phyloP scores from a whole-genome alignment of 1,140 invertebrate species.

The Tetramorium parvispinum region DNA sequence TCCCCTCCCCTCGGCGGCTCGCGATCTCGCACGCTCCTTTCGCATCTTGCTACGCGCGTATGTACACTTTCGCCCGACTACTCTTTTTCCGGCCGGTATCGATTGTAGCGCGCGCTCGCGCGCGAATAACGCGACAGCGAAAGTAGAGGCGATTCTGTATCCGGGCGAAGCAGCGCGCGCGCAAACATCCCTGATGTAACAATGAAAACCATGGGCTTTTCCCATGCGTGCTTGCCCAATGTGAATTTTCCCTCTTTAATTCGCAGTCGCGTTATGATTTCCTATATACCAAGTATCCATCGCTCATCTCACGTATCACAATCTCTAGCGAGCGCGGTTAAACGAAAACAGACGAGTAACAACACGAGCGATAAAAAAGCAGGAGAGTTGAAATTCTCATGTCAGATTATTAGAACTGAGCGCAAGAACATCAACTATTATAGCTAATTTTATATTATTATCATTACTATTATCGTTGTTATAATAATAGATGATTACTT shows the following conservation, averaged over 20 bases:
- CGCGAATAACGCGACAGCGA: slow-evolving; percentile 43
- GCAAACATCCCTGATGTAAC: not conserved
- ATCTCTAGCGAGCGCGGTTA: not conserved
- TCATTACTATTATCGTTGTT: not conserved
- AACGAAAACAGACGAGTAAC: not conserved
- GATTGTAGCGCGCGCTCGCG: slow-evolving; percentile 54
- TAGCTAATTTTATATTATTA: not conserved
- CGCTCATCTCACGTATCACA: not conserved
- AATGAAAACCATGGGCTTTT: slow-evolving; percentile 5
- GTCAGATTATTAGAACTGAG: not conserved
- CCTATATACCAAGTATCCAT: not conserved
- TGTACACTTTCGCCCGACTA: slow-evolving; percentile 49
- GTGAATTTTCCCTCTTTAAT: slow-evolving; percentile 54
- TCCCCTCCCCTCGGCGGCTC: not conserved
- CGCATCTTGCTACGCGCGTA: slow-evolving; percentile 13
- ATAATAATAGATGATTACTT: not conserved
- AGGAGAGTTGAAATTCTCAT: not conserved
- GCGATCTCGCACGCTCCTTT: slow-evolving; percentile 18
- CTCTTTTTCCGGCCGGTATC: slow-evolving; percentile 62
- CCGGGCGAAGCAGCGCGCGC: not conserved
- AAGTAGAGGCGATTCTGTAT: slow-evolving; percentile 49
- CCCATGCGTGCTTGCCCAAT: not conserved
- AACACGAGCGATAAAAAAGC: not conserved
- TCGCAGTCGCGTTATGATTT: not conserved
- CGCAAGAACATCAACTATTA: not conserved